Conservation (phyloP, 2,797 vertebrate genomes). For the Pagetopsis macropterus region DNA sequence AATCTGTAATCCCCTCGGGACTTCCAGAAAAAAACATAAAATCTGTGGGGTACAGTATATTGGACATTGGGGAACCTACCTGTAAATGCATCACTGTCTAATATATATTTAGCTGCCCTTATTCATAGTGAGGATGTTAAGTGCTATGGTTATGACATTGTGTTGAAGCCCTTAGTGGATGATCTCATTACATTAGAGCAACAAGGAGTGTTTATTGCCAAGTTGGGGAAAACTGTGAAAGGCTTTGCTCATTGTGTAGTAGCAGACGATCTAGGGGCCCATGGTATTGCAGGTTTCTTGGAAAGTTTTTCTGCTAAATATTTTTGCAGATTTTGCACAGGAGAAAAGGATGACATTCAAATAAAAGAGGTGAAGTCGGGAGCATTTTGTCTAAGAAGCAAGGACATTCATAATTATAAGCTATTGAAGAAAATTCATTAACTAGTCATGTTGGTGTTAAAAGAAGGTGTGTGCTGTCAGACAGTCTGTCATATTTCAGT, state of each 20-base stretch:
- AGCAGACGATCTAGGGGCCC: background rate
- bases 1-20: background rate
- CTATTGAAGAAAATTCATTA: constrained; percentile 15
- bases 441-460: constrained; percentile 16
- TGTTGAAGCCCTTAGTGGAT: background rate
- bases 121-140: constrained; percentile 13
- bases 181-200: background rate
- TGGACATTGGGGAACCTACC: constrained; percentile 17
- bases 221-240: constrained; percentile 21
- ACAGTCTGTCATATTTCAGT: constrained; percentile 16
- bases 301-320: constrained; percentile 12
- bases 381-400: constrained; percentile 1
- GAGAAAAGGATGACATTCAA: constrained; percentile 1
- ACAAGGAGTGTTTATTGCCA: constrained; percentile 11
- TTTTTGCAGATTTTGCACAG: constrained; percentile 15
- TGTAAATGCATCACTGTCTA: background rate
- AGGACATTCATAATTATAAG: constrained; percentile 9
- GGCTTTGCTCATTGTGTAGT: constrained; percentile 13
- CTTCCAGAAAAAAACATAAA: constrained; percentile 1
- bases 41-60: constrained; percentile 18
- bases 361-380: background rate
- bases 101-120: constrained; percentile 29
- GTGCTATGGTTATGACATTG: background rate
- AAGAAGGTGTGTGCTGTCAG: background rate
- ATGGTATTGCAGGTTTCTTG: constrained; percentile 6